Evolutionary conservation across 2,113 vertebrate genomes (phyloP).

Genomic region (Callospermophilus lateralis): DNA sequence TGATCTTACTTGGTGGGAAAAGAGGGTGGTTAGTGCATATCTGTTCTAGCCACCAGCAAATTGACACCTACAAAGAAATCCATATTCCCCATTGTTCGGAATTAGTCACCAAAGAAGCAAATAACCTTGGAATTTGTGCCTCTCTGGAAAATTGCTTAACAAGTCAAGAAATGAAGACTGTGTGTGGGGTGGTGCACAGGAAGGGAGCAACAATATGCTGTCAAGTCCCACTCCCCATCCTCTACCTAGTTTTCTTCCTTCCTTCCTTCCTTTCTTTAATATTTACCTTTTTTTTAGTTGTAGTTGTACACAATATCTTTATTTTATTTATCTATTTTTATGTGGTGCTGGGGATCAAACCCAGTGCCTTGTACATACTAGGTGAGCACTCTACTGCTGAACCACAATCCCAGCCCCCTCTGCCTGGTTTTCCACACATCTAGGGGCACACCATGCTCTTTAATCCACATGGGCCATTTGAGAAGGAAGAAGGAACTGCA

Average conservation of each 20-base stretch:
- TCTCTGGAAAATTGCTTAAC: neutral
- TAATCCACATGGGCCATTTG: neutral
- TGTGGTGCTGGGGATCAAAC: too few relatives aligned
- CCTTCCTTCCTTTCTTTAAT: too few relatives aligned
- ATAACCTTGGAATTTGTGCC: neutral
- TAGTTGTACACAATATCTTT: too few relatives aligned
- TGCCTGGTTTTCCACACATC: neutral
- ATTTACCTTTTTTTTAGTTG: too few relatives aligned
- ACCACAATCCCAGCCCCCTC: too few relatives aligned
- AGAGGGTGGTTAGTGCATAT: too few relatives aligned
- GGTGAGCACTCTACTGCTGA: too few relatives aligned
- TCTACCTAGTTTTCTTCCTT: neutral
- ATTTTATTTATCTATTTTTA: too few relatives aligned
- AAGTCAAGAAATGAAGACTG: neutral
- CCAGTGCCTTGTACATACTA: too few relatives aligned
- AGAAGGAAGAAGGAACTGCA: neutral
- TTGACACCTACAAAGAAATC: neutral
- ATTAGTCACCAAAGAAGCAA: neutral
- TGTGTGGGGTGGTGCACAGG: neutral
- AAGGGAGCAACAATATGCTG: neutral
- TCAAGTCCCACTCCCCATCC: neutral
- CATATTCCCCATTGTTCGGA: neutral
- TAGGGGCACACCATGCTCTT: neutral
- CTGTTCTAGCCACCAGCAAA: neutral
- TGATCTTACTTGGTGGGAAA: neutral